phyloP scores from a whole-genome alignment of 2,113 vertebrate genomes.

The Vireo altiloquus region DNA sequence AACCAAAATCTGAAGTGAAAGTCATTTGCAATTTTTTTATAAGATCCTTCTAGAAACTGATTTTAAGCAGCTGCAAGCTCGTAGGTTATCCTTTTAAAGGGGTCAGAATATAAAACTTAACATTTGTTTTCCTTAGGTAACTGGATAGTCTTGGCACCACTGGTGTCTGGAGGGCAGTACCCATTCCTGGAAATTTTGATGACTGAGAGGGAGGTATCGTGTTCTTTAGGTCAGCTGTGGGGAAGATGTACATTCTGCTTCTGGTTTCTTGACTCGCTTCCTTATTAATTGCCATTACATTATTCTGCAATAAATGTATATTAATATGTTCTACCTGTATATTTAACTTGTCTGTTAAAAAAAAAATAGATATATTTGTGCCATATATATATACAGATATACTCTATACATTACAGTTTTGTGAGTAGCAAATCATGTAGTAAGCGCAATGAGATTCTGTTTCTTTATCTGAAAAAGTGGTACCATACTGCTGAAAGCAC shows the following conservation, averaged over 20 bases:
- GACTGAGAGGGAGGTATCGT: neutral
- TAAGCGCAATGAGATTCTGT: rapidly evolving
- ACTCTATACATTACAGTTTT: neutral
- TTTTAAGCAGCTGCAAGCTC: neutral
- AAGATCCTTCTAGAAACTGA: neutral
- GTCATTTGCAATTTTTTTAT: neutral
- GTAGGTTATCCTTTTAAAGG: neutral
- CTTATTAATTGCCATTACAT: neutral
- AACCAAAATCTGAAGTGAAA: neutral
- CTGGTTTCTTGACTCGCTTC: neutral
- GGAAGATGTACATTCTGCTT: neutral
- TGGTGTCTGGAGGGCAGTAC: neutral
- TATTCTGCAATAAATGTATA: neutral
- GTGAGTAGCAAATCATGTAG: neutral
- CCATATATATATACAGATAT: neutral
- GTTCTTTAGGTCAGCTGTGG: neutral
- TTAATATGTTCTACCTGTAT: neutral
- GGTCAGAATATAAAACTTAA: neutral
- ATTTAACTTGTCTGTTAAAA: neutral
- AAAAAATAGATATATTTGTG: neutral
- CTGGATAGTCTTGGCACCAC: neutral
- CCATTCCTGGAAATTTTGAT: neutral
- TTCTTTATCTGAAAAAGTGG: neutral
- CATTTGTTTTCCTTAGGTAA: neutral
- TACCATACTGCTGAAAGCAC: neutral